Percentiles rank a stretch among this genome's conserved stretches.
Evolutionary conservation across 2,113 vertebrate species (phyloP).

Genomic region (Telmatochromis sp.): DNA sequence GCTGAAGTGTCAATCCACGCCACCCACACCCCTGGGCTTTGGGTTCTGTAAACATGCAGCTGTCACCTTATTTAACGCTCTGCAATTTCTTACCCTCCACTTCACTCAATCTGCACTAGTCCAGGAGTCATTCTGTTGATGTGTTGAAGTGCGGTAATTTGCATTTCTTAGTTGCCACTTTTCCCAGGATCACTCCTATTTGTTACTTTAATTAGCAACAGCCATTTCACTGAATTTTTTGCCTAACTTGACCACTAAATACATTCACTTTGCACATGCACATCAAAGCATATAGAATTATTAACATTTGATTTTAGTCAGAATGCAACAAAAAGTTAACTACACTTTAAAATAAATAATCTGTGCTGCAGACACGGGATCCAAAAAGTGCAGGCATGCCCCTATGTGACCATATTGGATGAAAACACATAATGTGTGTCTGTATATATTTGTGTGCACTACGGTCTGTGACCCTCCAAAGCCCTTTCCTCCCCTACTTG

Average conservation of each 20-base stretch:
- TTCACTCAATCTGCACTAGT: not conserved
- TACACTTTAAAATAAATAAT: not conserved
- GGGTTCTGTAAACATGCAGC: conserved; percentile 58
- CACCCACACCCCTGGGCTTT: conserved; percentile 23
- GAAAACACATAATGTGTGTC: conserved; percentile 19
- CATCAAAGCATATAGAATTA: not conserved
- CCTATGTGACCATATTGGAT: not conserved
- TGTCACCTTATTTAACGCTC: conserved; percentile 49
- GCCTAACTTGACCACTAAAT: not conserved
- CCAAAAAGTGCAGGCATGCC: not conserved
- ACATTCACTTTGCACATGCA: not conserved
- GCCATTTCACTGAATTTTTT: not conserved
- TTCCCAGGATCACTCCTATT: not conserved
- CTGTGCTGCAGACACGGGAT: not conserved
- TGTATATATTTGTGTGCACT: conserved; percentile 39
- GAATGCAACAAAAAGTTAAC: not conserved
- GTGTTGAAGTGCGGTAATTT: not conserved
- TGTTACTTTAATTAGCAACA: not conserved
- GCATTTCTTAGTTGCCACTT: not conserved
- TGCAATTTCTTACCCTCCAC: not conserved
- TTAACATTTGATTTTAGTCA: not conserved
- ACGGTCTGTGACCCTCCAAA: conserved; percentile 56
- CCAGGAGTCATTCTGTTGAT: not conserved
- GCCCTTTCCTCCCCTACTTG: conserved; percentile 74
- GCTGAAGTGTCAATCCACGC: conserved; percentile 39